Conservation (phyloP, 1,140 invertebrate genomes). For the Pseudomyrmex concolor region DNA sequence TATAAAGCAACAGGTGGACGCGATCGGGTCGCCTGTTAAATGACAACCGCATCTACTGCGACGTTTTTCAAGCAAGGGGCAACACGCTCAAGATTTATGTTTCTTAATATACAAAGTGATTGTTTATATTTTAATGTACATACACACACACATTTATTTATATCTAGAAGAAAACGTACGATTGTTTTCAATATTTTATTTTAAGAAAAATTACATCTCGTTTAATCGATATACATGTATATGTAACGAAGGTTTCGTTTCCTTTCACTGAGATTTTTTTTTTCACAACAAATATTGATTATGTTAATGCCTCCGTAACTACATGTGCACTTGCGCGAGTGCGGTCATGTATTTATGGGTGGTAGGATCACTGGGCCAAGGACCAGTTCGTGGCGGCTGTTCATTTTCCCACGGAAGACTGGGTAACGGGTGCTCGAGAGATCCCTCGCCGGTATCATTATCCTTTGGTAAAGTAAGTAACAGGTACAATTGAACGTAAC, state of each 20-base stretch:
- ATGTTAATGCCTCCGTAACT: conserved; percentile 33
- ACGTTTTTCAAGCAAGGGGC: neutral
- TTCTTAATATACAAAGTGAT: neutral
- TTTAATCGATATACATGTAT: neutral
- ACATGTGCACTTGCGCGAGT: conserved; percentile 37
- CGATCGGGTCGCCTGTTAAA: neutral
- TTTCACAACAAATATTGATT: conserved; percentile 54
- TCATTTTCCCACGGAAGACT: conserved; percentile 71
- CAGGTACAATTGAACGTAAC: conserved; percentile 60
- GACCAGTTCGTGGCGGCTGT: conserved; percentile 40
- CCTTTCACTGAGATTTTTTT: conserved; percentile 35
- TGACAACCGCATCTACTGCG: conserved; percentile 37
- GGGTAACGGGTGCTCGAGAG: conserved; percentile 54
- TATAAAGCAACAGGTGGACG: neutral
- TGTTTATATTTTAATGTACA: neutral
- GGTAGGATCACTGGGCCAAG: conserved; percentile 72
- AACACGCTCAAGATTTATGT: neutral
- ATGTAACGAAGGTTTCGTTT: conserved; percentile 4
- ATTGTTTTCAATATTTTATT: neutral
- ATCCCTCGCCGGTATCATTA: conserved; percentile 56
- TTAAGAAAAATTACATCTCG: neutral
- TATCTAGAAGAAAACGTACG: too few relatives aligned
- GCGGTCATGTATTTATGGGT: neutral
- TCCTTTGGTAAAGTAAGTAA: conserved; percentile 62
- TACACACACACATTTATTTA: neutral